A percentile compares a stretch with the other conserved stretches of the same genome.
Evolutionary conservation across 2,888 invertebrate genomes (phyloP).

Genomic region (Plutella xylostella): DNA sequence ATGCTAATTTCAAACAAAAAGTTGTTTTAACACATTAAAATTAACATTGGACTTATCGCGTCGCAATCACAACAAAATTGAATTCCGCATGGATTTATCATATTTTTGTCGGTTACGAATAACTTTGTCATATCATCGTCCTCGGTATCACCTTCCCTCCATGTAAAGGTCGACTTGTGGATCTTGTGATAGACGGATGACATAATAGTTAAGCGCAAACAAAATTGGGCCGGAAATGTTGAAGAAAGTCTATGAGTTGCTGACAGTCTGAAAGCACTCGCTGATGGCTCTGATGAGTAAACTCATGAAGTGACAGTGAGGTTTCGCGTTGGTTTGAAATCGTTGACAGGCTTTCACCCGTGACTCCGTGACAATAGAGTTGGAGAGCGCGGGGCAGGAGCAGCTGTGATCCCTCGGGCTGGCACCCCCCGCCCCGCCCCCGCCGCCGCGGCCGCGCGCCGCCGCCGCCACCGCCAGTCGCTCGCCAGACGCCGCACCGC

Average conservation of each 20-base stretch:
- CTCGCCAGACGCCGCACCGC: constrained; percentile 49
- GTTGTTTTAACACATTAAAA: too few relatives aligned
- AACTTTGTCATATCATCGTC: constrained; percentile 9
- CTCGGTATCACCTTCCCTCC: constrained; percentile 14
- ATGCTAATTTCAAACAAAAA: too few relatives aligned
- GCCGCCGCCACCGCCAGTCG: constrained; percentile 34
- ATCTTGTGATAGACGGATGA: too few relatives aligned
- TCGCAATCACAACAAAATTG: too few relatives aligned
- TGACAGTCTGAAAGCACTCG: too few relatives aligned
- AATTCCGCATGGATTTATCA: too few relatives aligned
- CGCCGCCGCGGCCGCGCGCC: constrained; percentile 12
- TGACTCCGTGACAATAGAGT: constrained; percentile 25
- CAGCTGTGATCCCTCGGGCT: constrained; percentile 46
- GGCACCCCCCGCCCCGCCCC: constrained; percentile 9
- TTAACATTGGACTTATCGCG: too few relatives aligned
- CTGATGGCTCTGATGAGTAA: too few relatives aligned
- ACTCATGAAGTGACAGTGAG: background rate
- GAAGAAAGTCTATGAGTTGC: too few relatives aligned
- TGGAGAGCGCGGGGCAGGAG: constrained; percentile 45
- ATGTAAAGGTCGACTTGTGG: constrained; percentile 10
- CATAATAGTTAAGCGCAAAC: too few relatives aligned
- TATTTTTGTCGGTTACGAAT: too few relatives aligned
- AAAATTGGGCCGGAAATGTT: too few relatives aligned
- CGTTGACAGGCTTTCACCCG: constrained; percentile 46
- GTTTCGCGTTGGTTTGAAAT: constrained; percentile 12